A percentile compares a stretch with the other conserved stretches of the same genome.
phyloP scores from a whole-genome alignment of 1,140 invertebrate genomes.

The Drosophila saltans region DNA sequence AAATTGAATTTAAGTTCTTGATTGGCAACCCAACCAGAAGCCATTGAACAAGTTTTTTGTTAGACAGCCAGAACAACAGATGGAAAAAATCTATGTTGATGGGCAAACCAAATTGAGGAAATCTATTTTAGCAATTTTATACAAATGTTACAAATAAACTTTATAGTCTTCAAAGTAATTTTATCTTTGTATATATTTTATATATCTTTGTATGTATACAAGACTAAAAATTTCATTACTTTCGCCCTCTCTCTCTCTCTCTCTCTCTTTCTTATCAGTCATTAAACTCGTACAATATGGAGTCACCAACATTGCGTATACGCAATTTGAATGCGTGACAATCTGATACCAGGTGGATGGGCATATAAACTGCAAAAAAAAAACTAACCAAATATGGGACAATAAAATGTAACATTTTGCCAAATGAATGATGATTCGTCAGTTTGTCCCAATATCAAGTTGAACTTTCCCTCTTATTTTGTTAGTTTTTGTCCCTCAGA shows the following conservation, averaged over 20 bases:
- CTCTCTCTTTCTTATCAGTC: constrained; percentile 64
- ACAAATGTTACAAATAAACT: constrained; percentile 8
- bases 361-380: constrained; percentile 12
- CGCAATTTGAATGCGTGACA: constrained; percentile 45
- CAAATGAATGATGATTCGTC: constrained; percentile 63
- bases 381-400: constrained; percentile 25
- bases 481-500: background rate
- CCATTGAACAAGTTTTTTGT: constrained; percentile 58
- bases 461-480: background rate
- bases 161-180: background rate
- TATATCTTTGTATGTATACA: background rate
- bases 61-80: constrained; percentile 21
- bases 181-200: background rate
- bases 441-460: constrained; percentile 21
- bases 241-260: constrained; percentile 29
- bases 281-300: constrained; percentile 63
- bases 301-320: constrained; percentile 38
- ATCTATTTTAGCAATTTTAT: background rate
- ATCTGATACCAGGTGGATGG: constrained; percentile 30
- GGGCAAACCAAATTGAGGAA: background rate
- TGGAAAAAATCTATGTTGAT: background rate
- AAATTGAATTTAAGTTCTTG: constrained; percentile 50
- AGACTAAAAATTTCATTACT: constrained; percentile 15
- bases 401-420: constrained; percentile 66
- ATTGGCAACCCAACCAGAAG: constrained; percentile 48